phyloP scores from a whole-genome alignment of 1,140 invertebrate species.

The Hermatobates lingyangjiaoensis region DNA sequence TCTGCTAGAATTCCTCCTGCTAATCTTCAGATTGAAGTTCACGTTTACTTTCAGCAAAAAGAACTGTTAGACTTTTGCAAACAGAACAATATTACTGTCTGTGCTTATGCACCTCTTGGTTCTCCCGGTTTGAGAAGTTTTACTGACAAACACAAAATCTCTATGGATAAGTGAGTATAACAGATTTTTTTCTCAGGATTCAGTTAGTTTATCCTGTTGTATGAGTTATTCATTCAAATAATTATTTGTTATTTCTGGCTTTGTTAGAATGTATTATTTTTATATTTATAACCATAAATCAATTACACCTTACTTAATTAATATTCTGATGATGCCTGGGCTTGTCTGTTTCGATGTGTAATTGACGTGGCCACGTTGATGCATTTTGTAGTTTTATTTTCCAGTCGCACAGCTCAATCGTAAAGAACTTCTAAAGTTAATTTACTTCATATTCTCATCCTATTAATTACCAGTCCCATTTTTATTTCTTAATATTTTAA shows the following conservation, averaged over 20 bases:
- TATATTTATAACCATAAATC: neutral
- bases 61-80: slow-evolving; percentile 53
- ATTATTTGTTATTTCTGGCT: neutral
- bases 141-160: neutral
- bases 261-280: neutral
- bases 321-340: no score
- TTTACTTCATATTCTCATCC: no score
- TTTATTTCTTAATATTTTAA: no score
- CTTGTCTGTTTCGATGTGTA: no score
- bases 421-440: no score
- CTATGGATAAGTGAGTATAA: neutral
- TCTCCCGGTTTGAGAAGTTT: slow-evolving; percentile 26
- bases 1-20: slow-evolving; percentile 15
- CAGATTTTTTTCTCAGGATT: neutral
- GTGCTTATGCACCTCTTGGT: slow-evolving; percentile 67
- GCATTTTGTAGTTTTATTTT: no score
- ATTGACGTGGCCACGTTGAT: no score
- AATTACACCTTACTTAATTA: neutral
- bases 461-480: no score
- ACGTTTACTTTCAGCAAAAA: slow-evolving; percentile 65
- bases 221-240: neutral
- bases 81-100: slow-evolving; percentile 46
- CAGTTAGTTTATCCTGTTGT: neutral
- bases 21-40: slow-evolving; percentile 50
- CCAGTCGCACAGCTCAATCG: no score